These are phyloP conservation scores for Sciurus niger DNA, from an alignment of 2,113 vertebrate genomes.

Conservation along the genomic window DNA sequence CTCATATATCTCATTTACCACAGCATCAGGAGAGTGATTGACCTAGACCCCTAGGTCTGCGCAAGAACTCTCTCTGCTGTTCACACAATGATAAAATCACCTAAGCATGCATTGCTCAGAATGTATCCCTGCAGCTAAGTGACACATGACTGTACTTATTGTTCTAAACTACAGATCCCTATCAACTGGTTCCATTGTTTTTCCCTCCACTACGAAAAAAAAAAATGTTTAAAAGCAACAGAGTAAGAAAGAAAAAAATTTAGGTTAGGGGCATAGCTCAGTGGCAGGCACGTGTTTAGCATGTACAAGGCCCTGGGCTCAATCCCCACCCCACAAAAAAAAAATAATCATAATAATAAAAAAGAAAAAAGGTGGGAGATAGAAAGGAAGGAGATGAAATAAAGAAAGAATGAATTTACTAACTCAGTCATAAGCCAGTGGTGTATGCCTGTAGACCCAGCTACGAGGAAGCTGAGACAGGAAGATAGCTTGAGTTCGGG, in stretches of 20 bases:
- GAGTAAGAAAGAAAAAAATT: background rate
- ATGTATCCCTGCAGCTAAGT: background rate
- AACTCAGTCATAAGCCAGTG: background rate
- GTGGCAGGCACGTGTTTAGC: background rate
- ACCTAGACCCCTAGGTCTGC: too few species aligned
- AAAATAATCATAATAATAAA: too few species aligned
- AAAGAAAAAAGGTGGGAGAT: background rate
- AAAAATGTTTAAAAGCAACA: conserved; percentile 27
- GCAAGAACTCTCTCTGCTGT: background rate
- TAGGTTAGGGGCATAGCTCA: background rate
- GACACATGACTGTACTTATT: background rate
- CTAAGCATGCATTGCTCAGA: background rate
- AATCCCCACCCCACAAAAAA: background rate
- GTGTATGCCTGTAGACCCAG: background rate
- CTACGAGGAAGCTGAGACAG: too few species aligned
- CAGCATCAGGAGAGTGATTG: too few species aligned
- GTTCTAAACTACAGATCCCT: background rate
- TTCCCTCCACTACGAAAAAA: background rate
- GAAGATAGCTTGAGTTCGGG: background rate
- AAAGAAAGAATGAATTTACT: background rate
- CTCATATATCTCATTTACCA: background rate
- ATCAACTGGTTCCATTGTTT: background rate
- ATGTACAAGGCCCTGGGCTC: too few species aligned
- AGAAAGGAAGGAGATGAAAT: background rate
- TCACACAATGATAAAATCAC: background rate